These are phyloP conservation scores for Laticauda colubrina DNA, from an alignment of 2,113 vertebrate species.

Conservation along the genomic window DNA sequence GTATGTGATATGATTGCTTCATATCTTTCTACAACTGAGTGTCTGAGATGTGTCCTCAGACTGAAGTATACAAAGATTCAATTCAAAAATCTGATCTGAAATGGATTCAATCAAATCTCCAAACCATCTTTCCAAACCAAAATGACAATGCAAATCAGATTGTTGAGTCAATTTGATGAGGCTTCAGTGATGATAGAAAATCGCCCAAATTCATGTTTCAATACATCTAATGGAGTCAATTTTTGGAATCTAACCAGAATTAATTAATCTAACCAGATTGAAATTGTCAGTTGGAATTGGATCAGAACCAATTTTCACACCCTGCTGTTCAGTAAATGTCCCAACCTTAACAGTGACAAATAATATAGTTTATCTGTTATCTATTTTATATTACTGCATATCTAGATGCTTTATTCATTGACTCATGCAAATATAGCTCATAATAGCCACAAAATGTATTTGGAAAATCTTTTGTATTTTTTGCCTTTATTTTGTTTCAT, in stretches of 20 bases:
- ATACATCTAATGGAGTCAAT: not conserved
- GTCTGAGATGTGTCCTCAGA: not conserved
- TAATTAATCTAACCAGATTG: not conserved
- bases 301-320: not conserved
- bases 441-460: not conserved
- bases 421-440: not conserved
- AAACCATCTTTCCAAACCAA: not conserved
- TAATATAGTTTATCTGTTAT: not conserved
- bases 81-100: not conserved
- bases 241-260: not conserved
- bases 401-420: not conserved
- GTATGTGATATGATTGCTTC: not conserved
- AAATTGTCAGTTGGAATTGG: not conserved
- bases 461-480: not conserved
- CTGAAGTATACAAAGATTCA: not conserved
- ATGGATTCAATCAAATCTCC: not conserved
- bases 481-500: not conserved
- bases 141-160: not conserved
- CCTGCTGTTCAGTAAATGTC: not conserved
- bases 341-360: not conserved
- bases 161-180: not conserved
- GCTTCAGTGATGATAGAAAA: not conserved
- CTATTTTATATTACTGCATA: not conserved
- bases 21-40: not conserved
- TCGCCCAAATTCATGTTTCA: not conserved